These are phyloP conservation scores for Sipha maydis DNA, from an alignment of 2,888 invertebrate genomes.

Conservation along the genomic window DNA sequence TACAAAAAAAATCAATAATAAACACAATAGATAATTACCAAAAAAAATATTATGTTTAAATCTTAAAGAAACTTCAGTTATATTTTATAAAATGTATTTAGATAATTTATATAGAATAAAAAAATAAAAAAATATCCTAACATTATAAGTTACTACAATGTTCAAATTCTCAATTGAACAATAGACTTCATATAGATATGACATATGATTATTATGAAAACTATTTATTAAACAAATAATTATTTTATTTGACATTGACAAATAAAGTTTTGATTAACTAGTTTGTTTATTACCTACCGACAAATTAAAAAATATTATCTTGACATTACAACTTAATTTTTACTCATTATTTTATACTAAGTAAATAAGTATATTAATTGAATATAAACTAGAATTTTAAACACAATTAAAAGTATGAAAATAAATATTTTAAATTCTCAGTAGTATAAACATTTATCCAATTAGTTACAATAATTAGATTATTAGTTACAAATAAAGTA, in stretches of 20 bases:
- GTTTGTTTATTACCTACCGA: too few relatives aligned
- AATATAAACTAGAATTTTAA: not conserved
- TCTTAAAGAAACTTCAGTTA: not conserved
- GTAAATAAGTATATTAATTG: not conserved
- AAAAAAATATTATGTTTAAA: not conserved
- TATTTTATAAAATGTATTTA: not conserved
- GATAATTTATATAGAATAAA: not conserved
- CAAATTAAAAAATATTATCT: not conserved
- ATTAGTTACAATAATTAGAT: not conserved
- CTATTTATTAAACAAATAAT: not conserved
- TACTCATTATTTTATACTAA: not conserved
- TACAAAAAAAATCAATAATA: not conserved
- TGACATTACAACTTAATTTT: not conserved
- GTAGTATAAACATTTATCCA: not conserved
- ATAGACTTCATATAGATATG: not conserved
- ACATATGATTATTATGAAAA: not conserved
- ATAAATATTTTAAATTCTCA: not conserved
- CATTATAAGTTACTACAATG: not conserved
- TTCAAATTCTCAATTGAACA: not conserved
- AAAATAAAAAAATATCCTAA: too few relatives aligned
- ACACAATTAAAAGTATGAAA: not conserved
- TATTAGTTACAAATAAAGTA: not conserved
- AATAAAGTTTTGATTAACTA: not conserved
- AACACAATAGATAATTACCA: not conserved
- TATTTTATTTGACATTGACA: not conserved